These are phyloP conservation scores for Cryptocheilus praepositus DNA, from an alignment of 2,888 invertebrate species.

Conservation along the genomic window DNA sequence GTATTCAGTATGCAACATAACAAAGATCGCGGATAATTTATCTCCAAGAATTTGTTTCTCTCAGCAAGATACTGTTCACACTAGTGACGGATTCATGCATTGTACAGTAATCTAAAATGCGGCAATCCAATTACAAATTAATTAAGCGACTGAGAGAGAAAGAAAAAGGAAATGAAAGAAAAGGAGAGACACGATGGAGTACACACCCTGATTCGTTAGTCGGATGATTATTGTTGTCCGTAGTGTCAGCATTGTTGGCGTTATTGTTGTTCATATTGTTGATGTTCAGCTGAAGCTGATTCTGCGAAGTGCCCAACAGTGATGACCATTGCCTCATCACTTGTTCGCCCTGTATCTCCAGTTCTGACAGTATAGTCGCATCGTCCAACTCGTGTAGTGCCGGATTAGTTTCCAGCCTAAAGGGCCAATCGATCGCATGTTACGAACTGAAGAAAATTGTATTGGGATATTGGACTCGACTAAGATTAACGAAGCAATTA, in stretches of 20 bases:
- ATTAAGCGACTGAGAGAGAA: background rate
- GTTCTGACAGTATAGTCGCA: slow-evolving; percentile 75
- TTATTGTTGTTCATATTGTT: slow-evolving; percentile 68
- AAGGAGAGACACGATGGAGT: slow-evolving; percentile 26
- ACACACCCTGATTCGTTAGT: slow-evolving; percentile 71
- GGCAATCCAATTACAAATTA: too few species aligned
- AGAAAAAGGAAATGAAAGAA: background rate
- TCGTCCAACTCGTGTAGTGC: slow-evolving; percentile 78
- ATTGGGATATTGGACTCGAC: background rate
- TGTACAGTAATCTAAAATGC: too few species aligned
- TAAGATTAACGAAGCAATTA: background rate
- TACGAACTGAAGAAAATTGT: too few species aligned
- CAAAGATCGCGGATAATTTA: too few species aligned
- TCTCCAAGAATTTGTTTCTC: too few species aligned
- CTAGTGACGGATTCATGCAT: slow-evolving; percentile 2
- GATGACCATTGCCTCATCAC: slow-evolving; percentile 78
- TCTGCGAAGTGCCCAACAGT: slow-evolving; percentile 74
- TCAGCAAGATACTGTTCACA: too few species aligned
- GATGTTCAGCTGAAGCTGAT: slow-evolving; percentile 59
- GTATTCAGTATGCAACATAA: too few species aligned
- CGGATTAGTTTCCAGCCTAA: slow-evolving; percentile 65
- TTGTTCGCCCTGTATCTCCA: slow-evolving; percentile 76
- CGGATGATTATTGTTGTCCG: slow-evolving; percentile 64
- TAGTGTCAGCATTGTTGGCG: slow-evolving; percentile 51
- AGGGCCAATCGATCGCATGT: background rate